phyloP scores from a whole-genome alignment of 2,888 invertebrate species.

The Aphidoletes aphidimyza region DNA sequence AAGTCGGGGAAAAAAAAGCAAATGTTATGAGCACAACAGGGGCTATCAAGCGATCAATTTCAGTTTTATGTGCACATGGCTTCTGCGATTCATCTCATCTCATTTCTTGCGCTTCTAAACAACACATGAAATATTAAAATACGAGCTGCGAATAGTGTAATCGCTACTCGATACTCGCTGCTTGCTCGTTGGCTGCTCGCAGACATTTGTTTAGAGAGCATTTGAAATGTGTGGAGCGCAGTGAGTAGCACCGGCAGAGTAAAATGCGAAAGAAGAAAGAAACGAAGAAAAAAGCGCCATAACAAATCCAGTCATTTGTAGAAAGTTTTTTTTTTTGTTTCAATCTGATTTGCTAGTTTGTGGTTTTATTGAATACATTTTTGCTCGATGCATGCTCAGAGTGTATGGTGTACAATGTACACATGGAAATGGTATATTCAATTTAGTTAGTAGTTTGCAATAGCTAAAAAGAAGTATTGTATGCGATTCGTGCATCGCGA shows the following conservation, averaged over 20 bases:
- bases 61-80: constrained; percentile 5
- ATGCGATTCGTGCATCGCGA: not conserved
- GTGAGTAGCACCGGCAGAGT: not conserved
- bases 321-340: constrained; percentile 45
- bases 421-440: not conserved
- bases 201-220: constrained; percentile 1
- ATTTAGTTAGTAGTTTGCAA: not conserved
- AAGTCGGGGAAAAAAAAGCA: not conserved
- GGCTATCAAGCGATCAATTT: not conserved
- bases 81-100: not conserved
- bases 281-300: too few species aligned
- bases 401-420: not conserved
- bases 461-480: not conserved
- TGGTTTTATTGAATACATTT: constrained; percentile 17
- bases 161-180: not conserved
- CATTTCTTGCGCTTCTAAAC: not conserved
- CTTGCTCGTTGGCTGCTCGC: not conserved
- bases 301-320: constrained; percentile 34
- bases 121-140: not conserved
- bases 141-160: too few species aligned
- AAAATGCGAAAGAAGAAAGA: not conserved
- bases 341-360: constrained; percentile 15
- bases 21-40: not conserved
- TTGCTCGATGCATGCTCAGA: not conserved
- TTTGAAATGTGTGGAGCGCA: not conserved